A percentile compares a stretch with the other conserved stretches of the same genome.
phyloP scores from a whole-genome alignment of 2,888 invertebrate genomes.

The Ditylenchus weischeri region DNA sequence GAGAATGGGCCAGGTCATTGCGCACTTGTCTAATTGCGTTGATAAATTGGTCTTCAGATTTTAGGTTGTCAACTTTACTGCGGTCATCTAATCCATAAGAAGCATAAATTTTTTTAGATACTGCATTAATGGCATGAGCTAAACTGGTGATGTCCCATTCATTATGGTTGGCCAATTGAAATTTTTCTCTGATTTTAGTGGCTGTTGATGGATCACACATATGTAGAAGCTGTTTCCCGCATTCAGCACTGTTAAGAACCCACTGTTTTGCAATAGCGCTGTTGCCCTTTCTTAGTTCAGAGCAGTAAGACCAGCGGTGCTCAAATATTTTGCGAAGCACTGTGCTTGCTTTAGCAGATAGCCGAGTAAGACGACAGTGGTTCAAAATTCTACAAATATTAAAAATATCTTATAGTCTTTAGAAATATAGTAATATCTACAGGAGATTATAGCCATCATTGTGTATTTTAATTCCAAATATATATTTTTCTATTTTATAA shows the following conservation, averaged over 20 bases:
- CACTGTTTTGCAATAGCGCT: neutral
- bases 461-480: no score
- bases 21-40: neutral
- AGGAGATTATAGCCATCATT: no score
- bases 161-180: neutral
- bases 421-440: no score
- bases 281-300: neutral
- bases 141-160: neutral
- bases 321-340: slow-evolving; percentile 2
- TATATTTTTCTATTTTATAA: no score
- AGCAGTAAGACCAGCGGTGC: neutral
- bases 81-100: neutral
- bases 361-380: neutral
- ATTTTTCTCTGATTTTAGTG: neutral
- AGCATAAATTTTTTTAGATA: neutral
- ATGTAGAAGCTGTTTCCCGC: neutral
- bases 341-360: neutral
- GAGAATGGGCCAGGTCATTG: neutral
- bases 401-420: no score
- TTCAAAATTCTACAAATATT: neutral
- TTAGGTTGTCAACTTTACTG: neutral
- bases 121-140: neutral
- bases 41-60: neutral
- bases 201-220: neutral
- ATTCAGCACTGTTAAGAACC: neutral